Evolutionary conservation across 2,113 vertebrate genomes (phyloP), one percentile per base, ranked within the genome.

Genomic region (Saguinus imperator): DNA sequence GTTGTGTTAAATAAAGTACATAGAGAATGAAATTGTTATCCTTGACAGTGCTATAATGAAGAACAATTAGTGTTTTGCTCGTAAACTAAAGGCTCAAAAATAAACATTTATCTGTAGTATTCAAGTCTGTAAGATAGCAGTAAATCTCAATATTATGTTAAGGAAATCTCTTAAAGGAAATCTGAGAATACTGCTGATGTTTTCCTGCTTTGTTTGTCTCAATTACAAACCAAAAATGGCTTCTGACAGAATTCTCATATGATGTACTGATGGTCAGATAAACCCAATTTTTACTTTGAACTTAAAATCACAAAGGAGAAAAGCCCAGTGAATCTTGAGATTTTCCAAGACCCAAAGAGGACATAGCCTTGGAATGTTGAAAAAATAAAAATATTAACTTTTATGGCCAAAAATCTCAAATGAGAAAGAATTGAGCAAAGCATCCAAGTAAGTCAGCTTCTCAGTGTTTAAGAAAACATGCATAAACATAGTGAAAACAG

Each of bases 271-370:
- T 23, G 14, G 16, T 48, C n/a, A 16, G 27, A 83, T 21, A 87
- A 95, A 79, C 72, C 16, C 27, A 90, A 16, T 7, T 10, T 89
- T 75, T 91, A n/a, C 27, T 52, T 70, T 76, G 16, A 94, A 88
- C 23, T 81, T 91, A 82, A 94, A 89, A 45, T 83, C 68, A 72
- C 50, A 91, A 32, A 58, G 40, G 10, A 94, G 48, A 57, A 90
- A 87, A 87, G 2, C 6, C 81, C 48, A 86, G 77, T 82, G 27
- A 89, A 64, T 40, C 64, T 76, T 89, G 48, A 94, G 66, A 50
- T 45, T 85, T 52, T 94, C 32, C 8, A 29, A 96, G 45, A 48
- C 58, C 70, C 73, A 91, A 91, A 91, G 8, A 94, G 76, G 79
- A 90, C 27, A 17, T 70, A 72, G n/a, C 11, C 9, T 72, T 80